A percentile compares a stretch with the other conserved stretches of the same genome.
phyloP scores from a whole-genome alignment of 2,888 invertebrate species.

The Hypena proboscidalis region DNA sequence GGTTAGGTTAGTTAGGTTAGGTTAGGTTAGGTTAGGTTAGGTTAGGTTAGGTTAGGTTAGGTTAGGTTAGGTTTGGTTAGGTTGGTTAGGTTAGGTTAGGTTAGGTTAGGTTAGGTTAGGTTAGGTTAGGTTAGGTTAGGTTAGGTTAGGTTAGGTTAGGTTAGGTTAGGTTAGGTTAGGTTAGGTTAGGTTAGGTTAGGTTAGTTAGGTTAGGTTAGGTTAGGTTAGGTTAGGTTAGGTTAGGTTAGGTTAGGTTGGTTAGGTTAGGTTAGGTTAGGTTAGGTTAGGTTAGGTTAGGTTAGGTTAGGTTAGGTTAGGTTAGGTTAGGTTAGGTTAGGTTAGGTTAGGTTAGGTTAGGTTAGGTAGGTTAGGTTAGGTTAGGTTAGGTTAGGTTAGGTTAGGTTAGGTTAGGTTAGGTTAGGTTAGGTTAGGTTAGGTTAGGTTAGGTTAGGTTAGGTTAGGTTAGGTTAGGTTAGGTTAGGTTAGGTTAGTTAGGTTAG shows the following conservation, averaged over 20 bases:
- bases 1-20: conserved; percentile 28
- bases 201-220: conserved; percentile 14
- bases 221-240: background rate
- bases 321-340: conserved; percentile 12
- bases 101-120: conserved; percentile 34
- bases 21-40: conserved; percentile 39
- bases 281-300: conserved; percentile 14
- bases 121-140: conserved; percentile 35
- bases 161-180: conserved; percentile 29
- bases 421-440: conserved; percentile 20
- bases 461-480: conserved; percentile 20
- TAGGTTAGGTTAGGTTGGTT: conserved; percentile 1
- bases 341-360: conserved; percentile 8
- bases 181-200: conserved; percentile 25
- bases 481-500: conserved; percentile 14
- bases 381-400: conserved; percentile 15
- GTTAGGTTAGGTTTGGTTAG: conserved; percentile 29
- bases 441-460: conserved; percentile 20
- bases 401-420: conserved; percentile 16
- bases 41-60: conserved; percentile 35
- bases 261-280: conserved; percentile 22
- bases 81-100: conserved; percentile 27
- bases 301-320: conserved; percentile 12
- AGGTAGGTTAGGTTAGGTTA: conserved; percentile 5
- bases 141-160: conserved; percentile 33